A percentile compares a stretch with the other conserved stretches of the same genome.
Conservation (phyloP, 2,113 vertebrate genomes). For the Nanorana parkeri region DNA sequence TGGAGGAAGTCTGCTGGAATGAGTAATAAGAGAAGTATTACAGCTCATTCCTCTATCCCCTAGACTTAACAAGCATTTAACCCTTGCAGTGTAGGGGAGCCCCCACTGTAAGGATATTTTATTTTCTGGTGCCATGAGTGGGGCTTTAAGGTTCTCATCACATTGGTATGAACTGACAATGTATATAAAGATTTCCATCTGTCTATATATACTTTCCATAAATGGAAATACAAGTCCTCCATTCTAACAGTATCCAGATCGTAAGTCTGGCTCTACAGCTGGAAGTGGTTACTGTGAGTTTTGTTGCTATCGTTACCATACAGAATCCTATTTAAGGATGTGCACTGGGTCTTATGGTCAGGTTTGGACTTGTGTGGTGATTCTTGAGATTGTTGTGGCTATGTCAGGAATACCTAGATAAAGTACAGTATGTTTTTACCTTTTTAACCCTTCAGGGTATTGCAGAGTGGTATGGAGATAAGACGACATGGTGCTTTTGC, state of each 20-base stretch:
- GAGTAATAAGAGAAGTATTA: too few species aligned
- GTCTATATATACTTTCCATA: background rate
- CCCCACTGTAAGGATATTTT: too few species aligned
- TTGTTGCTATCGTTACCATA: constrained; percentile 36
- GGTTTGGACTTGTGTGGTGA: background rate
- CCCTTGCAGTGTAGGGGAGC: too few species aligned
- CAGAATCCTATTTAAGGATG: constrained; percentile 31
- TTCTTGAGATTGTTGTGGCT: constrained; percentile 5
- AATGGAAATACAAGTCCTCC: background rate
- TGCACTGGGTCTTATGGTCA: constrained; percentile 1
- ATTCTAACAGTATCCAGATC: background rate
- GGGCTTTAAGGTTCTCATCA: too few species aligned
- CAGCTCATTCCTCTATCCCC: too few species aligned
- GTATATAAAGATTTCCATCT: too few species aligned
- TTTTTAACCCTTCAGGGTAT: background rate
- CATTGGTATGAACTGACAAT: too few species aligned
- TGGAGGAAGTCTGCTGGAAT: too few species aligned
- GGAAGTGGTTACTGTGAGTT: constrained; percentile 6
- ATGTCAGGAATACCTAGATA: background rate
- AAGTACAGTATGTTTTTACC: background rate
- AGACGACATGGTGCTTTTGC: too few species aligned
- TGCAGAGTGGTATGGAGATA: too few species aligned
- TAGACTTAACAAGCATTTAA: too few species aligned
- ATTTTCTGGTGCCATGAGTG: too few species aligned
- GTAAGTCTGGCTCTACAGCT: background rate